Conservation (phyloP, 2,113 vertebrate genomes). For the Mystacornis crossleyi region DNA sequence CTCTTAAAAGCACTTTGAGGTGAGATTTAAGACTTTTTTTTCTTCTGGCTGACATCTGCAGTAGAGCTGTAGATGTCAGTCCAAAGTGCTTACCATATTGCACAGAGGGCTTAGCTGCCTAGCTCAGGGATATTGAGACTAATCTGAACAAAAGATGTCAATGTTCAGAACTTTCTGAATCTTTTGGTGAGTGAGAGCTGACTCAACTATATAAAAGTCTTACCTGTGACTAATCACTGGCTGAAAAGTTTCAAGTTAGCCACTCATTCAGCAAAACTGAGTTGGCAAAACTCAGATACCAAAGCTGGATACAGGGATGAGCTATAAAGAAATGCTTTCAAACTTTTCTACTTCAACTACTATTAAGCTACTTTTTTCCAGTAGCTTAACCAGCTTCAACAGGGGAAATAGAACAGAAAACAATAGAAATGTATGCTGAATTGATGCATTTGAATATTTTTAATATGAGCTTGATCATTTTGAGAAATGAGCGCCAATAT, state of each 20-base stretch:
- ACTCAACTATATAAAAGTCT: background rate
- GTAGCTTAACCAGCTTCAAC: background rate
- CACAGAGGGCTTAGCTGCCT: background rate
- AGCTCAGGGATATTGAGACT: background rate
- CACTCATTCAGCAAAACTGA: background rate
- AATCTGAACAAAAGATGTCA: background rate
- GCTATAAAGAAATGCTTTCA: background rate
- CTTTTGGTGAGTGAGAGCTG: background rate
- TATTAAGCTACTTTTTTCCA: no score
- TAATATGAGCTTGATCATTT: background rate
- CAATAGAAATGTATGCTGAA: background rate
- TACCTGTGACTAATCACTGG: background rate
- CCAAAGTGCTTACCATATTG: background rate
- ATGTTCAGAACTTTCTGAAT: background rate
- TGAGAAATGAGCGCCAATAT: background rate
- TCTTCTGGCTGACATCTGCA: background rate
- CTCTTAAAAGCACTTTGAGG: background rate
- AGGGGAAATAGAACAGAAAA: background rate
- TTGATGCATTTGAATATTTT: background rate
- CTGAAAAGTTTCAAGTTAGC: background rate
- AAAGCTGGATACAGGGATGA: background rate
- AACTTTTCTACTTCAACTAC: background rate
- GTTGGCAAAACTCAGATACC: background rate
- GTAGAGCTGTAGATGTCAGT: background rate
- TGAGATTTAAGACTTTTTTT: background rate